Base-by-base conservation (phyloP, 2,888 invertebrate species). In the Meloe dianella region DNA sequence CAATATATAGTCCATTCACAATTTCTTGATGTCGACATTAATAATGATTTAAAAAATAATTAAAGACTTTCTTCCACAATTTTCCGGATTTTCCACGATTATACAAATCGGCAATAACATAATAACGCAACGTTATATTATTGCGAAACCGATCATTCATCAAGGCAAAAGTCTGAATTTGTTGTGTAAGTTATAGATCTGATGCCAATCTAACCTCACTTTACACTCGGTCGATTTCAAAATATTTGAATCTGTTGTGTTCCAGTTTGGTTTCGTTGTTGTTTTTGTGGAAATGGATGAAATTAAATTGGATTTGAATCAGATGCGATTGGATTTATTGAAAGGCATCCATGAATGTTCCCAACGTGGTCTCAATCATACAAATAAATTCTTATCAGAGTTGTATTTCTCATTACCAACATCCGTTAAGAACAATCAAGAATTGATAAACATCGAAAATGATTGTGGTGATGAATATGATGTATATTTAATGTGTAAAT, bases 361-460 rank as follows among this genome's bases (percentile, higher is more conserved):
- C 22, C 90, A 92, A 77, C 88, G 96, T 63, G 94, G 96, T 38
- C 85, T 96, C 60, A 84, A 89, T 70, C 91, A 95, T 78, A 92
- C 91, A 70, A 90, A 92, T 22, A 96, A 95, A 87, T 96, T 96
- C 95, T 85, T 96, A 67, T 89, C 95, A 0, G 96, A 96, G 83
- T 85, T 96, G 80, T 93, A 93, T 83, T 92, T 87, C 80, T 89
- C 94, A 0, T 79, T 96, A 81, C 78, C 89, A 64, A 78, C 82
- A 54, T 83, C 85, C 56, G 69, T 27, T 14, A 54, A 54, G 10
- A 54, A n/a, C 10, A 41, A 24, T 27, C 86, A 88, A 71, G 89
- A 90, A 63, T 79, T 84, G 56, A 78, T 81, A 2, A 79, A 83
- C 4, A 85, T 86, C 58, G 81, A 86, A 47, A 82, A 85, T 8